Evolutionary conservation across 2,888 invertebrate species (phyloP).

Genomic region (Coleophora flavipennella): DNA sequence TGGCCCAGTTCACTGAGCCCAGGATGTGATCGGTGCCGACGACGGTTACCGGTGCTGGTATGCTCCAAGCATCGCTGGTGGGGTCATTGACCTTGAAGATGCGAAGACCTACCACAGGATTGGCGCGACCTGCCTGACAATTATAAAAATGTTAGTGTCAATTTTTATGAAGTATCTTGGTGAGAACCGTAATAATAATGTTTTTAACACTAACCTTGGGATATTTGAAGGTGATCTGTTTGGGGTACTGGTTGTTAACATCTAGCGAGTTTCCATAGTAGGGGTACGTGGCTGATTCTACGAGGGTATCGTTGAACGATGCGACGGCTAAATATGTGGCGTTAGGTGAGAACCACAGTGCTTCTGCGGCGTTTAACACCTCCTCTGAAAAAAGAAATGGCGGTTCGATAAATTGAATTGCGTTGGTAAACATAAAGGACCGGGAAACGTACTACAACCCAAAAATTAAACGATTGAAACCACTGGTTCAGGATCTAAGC

Average conservation of each 20-base stretch:
- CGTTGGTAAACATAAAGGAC: no score
- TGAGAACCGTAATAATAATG: background rate
- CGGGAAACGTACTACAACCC: no score
- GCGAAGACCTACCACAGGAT: constrained; percentile 80
- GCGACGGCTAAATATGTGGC: constrained; percentile 80
- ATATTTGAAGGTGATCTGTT: constrained; percentile 77
- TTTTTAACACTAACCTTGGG: constrained; percentile 75
- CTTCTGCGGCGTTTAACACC: constrained; percentile 78
- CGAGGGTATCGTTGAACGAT: constrained; percentile 79
- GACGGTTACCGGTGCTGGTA: constrained; percentile 68
- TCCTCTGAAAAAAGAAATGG: constrained; percentile 77
- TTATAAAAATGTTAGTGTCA: constrained; percentile 5
- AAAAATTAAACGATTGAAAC: no score
- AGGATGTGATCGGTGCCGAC: constrained; percentile 77
- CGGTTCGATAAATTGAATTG: no score
- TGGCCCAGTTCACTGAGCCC: constrained; percentile 82
- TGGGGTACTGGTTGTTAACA: constrained; percentile 77
- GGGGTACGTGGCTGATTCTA: constrained; percentile 75
- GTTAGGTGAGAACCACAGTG: constrained; percentile 85
- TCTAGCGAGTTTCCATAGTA: constrained; percentile 77
- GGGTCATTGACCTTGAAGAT: constrained; percentile 66
- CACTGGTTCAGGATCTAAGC: no score
- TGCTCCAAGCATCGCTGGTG: constrained; percentile 38
- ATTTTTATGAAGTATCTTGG: no score
- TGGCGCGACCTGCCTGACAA: constrained; percentile 78